Conservation (phyloP, 2,797 vertebrate species). For the Alauda arvensis region DNA sequence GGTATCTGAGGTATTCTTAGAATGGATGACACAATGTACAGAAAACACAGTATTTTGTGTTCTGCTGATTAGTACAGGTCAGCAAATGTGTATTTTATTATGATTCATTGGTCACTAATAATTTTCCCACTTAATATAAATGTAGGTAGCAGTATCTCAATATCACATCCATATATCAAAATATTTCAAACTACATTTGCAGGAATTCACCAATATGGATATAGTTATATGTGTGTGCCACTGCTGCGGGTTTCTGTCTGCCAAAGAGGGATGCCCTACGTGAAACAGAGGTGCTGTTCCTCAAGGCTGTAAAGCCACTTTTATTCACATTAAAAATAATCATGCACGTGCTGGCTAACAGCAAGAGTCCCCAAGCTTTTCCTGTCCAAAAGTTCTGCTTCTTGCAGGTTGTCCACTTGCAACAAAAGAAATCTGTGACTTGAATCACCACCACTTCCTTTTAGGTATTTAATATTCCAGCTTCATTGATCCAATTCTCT, state of each 20-base stretch:
- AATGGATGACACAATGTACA: rapidly evolving
- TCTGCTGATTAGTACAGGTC: not conserved
- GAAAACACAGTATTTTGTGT: not conserved
- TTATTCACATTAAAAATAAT: not conserved
- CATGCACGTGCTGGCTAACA: not conserved
- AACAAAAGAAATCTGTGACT: not conserved
- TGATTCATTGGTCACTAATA: not conserved
- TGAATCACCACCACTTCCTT: not conserved
- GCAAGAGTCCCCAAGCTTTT: not conserved
- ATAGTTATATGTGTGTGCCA: not conserved
- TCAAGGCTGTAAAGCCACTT: not conserved
- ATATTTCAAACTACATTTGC: not conserved
- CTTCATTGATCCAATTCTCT: not conserved
- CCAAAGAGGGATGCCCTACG: not conserved
- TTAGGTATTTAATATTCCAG: not conserved
- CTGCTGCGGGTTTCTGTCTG: not conserved
- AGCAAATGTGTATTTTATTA: not conserved
- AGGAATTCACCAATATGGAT: not conserved
- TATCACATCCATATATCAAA: not conserved
- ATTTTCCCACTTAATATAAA: not conserved
- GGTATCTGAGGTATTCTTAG: not conserved
- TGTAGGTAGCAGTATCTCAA: not conserved
- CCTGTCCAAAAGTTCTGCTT: not conserved
- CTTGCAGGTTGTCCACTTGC: not conserved
- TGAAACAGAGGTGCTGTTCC: not conserved